A percentile compares a stretch with the other conserved stretches of the same genome.
phyloP scores from a whole-genome alignment of 2,888 invertebrate species.

The Allolobophora icterica region DNA sequence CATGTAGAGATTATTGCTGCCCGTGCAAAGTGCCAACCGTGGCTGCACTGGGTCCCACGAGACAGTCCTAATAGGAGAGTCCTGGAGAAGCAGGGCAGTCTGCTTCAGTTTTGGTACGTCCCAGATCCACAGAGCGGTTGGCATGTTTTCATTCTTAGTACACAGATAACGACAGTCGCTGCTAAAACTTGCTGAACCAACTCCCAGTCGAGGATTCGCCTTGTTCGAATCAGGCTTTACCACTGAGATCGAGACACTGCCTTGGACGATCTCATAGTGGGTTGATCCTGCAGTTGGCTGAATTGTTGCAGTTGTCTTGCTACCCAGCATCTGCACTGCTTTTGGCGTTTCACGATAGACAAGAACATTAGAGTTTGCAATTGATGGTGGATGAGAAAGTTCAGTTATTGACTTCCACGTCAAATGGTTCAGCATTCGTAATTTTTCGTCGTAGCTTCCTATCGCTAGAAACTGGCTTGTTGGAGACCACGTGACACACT shows the following conservation, averaged over 20 bases:
- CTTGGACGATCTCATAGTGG: slow-evolving; percentile 46
- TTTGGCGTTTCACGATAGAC: slow-evolving; percentile 25
- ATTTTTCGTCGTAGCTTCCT: slow-evolving; percentile 66
- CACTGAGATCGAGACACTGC: slow-evolving; percentile 51
- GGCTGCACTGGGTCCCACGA: slow-evolving; percentile 63
- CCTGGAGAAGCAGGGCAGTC: slow-evolving; percentile 63
- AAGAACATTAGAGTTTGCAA: slow-evolving; percentile 39
- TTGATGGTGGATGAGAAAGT: slow-evolving; percentile 55
- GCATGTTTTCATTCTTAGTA: slow-evolving; percentile 65
- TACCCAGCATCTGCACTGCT: neutral
- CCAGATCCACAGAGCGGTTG: slow-evolving; percentile 66
- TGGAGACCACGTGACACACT: slow-evolving; percentile 64
- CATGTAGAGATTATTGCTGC: slow-evolving; percentile 65
- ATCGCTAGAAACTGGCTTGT: slow-evolving; percentile 66
- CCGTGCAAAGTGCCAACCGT: slow-evolving; percentile 65
- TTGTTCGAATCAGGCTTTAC: slow-evolving; percentile 60
- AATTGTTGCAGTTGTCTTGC: neutral
- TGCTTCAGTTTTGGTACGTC: slow-evolving; percentile 58
- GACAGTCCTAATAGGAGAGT: slow-evolving; percentile 57
- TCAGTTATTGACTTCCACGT: slow-evolving; percentile 64
- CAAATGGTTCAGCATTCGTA: slow-evolving; percentile 63
- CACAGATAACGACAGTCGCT: slow-evolving; percentile 62
- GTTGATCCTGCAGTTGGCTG: slow-evolving; percentile 21
- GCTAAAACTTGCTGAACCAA: slow-evolving; percentile 61
- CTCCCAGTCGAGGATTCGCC: slow-evolving; percentile 63